Conservation (phyloP, 1,140 invertebrate genomes). For the Drosophila prosaltans region DNA sequence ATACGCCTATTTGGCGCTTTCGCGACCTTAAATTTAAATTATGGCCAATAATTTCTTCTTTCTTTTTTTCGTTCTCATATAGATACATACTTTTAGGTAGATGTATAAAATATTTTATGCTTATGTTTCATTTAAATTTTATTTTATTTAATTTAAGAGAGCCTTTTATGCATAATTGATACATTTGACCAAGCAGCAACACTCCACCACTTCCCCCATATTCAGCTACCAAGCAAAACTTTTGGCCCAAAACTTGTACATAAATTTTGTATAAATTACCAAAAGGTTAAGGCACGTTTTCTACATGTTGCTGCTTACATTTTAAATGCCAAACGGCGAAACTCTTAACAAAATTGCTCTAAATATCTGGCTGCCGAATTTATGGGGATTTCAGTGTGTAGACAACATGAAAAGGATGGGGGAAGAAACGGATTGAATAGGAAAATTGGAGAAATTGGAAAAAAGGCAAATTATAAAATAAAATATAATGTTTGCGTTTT, state of each 20-base stretch:
- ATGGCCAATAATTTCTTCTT: neutral
- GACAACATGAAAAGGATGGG: neutral
- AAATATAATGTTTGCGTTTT: no score
- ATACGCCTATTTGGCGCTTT: neutral
- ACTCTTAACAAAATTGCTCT: constrained; percentile 12
- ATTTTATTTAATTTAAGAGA: constrained; percentile 8
- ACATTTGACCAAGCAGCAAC: neutral
- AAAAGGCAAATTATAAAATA: neutral
- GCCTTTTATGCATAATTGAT: constrained; percentile 14
- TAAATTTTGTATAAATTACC: constrained; percentile 12
- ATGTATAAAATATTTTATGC: neutral
- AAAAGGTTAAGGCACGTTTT: constrained; percentile 13
- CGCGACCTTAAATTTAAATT: neutral
- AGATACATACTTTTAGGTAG: neutral
- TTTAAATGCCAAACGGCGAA: constrained; percentile 9
- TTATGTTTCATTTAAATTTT: neutral
- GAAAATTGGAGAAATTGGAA: neutral
- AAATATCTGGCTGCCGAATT: constrained; percentile 4
- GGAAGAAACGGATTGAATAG: neutral
- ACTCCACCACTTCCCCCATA: neutral
- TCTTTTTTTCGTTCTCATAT: neutral
- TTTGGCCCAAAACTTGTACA: constrained; percentile 7
- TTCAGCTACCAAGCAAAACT: neutral
- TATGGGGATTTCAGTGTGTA: constrained; percentile 5
- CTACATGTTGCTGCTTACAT: constrained; percentile 11